Evolutionary conservation across 2,888 invertebrate species (phyloP).

Genomic region (Apodemia zela): DNA sequence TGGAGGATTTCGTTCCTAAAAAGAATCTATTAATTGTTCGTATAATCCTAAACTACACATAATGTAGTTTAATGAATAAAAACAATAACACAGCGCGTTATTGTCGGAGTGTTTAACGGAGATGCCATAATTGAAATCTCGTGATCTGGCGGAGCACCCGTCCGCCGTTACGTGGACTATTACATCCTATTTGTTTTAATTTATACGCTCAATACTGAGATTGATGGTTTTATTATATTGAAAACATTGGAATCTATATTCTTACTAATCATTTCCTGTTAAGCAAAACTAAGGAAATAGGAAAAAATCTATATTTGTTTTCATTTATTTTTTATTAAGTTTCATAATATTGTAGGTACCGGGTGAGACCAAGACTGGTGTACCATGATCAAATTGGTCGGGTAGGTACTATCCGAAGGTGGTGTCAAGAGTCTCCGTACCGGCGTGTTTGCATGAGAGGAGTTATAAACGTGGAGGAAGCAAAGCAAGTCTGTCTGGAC

Average conservation of each 20-base stretch:
- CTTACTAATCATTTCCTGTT: not conserved
- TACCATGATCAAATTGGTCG: too few species aligned
- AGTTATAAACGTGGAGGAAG: too few species aligned
- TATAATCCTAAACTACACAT: not conserved
- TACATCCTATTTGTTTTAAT: slow-evolving; percentile 23
- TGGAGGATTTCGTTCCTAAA: too few species aligned
- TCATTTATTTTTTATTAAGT: too few species aligned
- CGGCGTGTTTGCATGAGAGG: too few species aligned
- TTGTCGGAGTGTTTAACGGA: slow-evolving; percentile 54
- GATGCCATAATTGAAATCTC: slow-evolving; percentile 68
- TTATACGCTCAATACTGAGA: slow-evolving; percentile 10
- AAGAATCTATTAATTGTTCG: not conserved
- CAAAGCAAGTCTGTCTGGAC: too few species aligned
- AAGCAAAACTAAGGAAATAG: not conserved
- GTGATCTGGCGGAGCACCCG: slow-evolving; percentile 51
- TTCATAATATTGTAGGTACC: too few species aligned
- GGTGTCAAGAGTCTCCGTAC: too few species aligned
- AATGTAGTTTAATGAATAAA: slow-evolving; percentile 28
- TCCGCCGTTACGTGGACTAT: slow-evolving; percentile 7
- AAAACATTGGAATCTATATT: not conserved
- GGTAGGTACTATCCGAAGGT: too few species aligned
- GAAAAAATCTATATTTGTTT: too few species aligned
- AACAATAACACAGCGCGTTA: slow-evolving; percentile 33
- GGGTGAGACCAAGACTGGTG: too few species aligned
- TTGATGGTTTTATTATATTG: not conserved